A percentile compares a stretch with the other conserved stretches of the same genome.
Evolutionary conservation across 2,797 vertebrate species (phyloP).

Genomic region (Nyctibius grandis): DNA sequence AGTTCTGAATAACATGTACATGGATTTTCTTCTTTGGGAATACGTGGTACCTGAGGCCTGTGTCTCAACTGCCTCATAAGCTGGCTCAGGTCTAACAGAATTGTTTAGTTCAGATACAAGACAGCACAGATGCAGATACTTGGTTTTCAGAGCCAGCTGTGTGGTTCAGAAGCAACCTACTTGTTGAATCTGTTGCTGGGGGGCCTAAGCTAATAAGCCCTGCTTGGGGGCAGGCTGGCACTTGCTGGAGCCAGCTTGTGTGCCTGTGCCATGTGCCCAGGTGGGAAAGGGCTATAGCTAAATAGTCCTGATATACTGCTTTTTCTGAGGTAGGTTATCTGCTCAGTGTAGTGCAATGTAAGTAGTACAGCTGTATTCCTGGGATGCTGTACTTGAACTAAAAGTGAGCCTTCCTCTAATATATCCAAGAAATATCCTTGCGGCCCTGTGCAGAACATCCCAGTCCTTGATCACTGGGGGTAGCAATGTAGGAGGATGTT

Average conservation of each 20-base stretch:
- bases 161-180: neutral
- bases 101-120: neutral
- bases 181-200: neutral
- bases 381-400: neutral
- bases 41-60: rapidly evolving
- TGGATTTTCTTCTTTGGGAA: neutral
- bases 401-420: neutral
- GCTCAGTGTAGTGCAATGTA: neutral
- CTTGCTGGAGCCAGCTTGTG: neutral
- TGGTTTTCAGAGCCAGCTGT: neutral
- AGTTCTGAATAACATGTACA: neutral
- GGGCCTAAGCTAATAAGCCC: neutral
- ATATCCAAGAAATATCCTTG: neutral
- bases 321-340: neutral
- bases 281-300: neutral
- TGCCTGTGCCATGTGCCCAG: neutral
- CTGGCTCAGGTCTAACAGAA: neutral
- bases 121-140: neutral
- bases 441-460: neutral
- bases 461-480: neutral
- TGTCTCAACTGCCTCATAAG: neutral
- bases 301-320: neutral
- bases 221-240: neutral
- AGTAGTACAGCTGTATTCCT: neutral
- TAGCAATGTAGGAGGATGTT: neutral